phyloP scores from a whole-genome alignment of 1,140 invertebrate genomes.

The Scaptodrosophila lebanonensis region DNA sequence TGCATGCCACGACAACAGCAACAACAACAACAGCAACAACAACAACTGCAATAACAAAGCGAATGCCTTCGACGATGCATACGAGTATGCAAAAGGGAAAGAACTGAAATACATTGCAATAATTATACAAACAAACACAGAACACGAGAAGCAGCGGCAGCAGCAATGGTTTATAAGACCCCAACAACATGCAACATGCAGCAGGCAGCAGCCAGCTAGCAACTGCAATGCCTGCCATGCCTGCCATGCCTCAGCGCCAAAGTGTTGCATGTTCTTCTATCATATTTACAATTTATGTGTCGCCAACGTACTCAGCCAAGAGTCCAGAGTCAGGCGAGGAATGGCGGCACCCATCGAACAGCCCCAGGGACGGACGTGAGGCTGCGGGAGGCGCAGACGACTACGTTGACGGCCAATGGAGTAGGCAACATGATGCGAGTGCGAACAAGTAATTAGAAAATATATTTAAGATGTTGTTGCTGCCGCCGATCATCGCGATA shows the following conservation, averaged over 20 bases:
- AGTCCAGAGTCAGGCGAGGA: not conserved
- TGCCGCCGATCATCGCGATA: constrained; percentile 17
- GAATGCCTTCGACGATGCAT: constrained; percentile 4
- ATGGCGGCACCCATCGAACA: not conserved
- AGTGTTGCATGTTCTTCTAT: constrained; percentile 66
- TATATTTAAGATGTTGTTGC: constrained; percentile 58
- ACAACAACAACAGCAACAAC: constrained; percentile 11
- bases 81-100: constrained; percentile 16
- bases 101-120: constrained; percentile 57
- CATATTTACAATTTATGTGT: constrained; percentile 72
- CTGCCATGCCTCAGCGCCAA: constrained; percentile 9
- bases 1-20: constrained; percentile 9
- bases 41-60: not conserved
- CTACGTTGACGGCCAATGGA: too few species aligned
- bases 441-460: constrained; percentile 76
- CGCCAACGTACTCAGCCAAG: constrained; percentile 60
- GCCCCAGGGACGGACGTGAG: too few species aligned
- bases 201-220: not conserved
- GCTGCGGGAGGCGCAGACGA: too few species aligned
- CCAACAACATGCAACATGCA: too few species aligned
- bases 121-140: constrained; percentile 49
- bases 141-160: constrained; percentile 29
- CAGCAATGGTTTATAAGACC: too few species aligned
- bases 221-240: constrained; percentile 15
- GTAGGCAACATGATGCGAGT: constrained; percentile 40